A percentile compares a stretch with the other conserved stretches of the same genome.
Evolutionary conservation across 2,797 vertebrate genomes (phyloP).

Genomic region (Tokudaia tokunoshimensis): DNA sequence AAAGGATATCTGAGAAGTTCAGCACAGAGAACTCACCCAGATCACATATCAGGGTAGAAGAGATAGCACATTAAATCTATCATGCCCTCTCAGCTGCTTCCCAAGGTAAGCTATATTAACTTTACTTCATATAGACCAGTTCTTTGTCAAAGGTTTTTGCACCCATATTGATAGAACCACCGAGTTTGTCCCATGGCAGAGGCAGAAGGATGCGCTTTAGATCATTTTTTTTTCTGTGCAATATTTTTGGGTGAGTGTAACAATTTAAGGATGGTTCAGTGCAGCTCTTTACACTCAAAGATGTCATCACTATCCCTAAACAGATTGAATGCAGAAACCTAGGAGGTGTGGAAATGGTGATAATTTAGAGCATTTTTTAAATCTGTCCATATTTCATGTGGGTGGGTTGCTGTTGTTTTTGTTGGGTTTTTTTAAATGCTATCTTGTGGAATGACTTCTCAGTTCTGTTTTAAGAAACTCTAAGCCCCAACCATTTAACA

Average conservation of each 20-base stretch:
- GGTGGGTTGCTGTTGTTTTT: slow-evolving; percentile 61
- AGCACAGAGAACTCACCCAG: not conserved
- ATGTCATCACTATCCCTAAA: slow-evolving; percentile 57
- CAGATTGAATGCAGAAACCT: slow-evolving; percentile 74
- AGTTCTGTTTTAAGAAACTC: slow-evolving; percentile 66
- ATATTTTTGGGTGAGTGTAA: not conserved
- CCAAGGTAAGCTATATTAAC: not conserved
- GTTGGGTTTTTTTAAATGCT: slow-evolving; percentile 27
- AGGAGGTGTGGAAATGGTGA: slow-evolving; percentile 72
- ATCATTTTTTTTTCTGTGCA: not conserved
- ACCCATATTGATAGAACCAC: not conserved
- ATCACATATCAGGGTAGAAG: not conserved
- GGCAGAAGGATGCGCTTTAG: not conserved
- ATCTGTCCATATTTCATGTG: slow-evolving; percentile 76
- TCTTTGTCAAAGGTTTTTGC: not conserved
- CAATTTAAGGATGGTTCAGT: not conserved
- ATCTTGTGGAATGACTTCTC: slow-evolving; percentile 72
- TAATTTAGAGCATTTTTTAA: slow-evolving; percentile 72
- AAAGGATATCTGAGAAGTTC: not conserved
- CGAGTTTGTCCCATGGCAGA: not conserved
- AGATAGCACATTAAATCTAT: not conserved
- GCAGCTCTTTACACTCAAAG: not conserved
- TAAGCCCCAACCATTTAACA: not conserved
- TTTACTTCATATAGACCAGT: not conserved
- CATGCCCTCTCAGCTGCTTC: not conserved